Base-by-base conservation (phyloP, 2,888 invertebrate species). In the Lasius fuliginosus region DNA sequence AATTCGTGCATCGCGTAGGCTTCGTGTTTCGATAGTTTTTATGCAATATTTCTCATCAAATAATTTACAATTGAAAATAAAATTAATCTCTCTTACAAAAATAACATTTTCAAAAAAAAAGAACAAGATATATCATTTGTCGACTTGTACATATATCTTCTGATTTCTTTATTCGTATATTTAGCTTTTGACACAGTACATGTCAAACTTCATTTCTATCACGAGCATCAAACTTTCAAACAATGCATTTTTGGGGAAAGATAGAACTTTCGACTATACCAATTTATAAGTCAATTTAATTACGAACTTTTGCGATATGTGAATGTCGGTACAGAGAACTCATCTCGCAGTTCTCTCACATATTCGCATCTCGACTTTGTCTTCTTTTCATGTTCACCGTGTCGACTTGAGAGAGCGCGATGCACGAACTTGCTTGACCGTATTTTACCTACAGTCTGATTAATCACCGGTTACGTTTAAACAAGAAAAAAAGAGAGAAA, bases 391-490 rank as follows among this genome's bases (percentile, higher is more conserved):
- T 23, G 56, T 42, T 71, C 53, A 30, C 67, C 53, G n/a, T 30
- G 73, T 71, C 56, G 58, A 53, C 40, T 67, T 53, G 27, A 23
- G 6, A 9, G 30, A 9, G 46, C 56, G 68, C 74, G 56, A 88
- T 88, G 65, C 60, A 77, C 85, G 76, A 74, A 79, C 77, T 62
- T 79, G 53, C 27, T 83, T 79, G 71, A 46, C 27, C 85, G 46
- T 65, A 30, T 46, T 71, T 88, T 71, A 75, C 42, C 79, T 76
- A 76, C 33, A 83, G 58, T 68, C 60, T 68, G 49, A 67, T 49
- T 68, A 77, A 87, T 85, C 68, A 49, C 85, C 75, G 81, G 85
- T 65, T 68, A 77, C 74, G n/a, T 84, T 71, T 67, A 68, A 69
- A 58, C 71, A 58, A 79, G 73, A 71, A 58, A 77, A n/a, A 53